phyloP scores from a whole-genome alignment of 2,113 vertebrate species.

The Trichomycterus rosablanca region DNA sequence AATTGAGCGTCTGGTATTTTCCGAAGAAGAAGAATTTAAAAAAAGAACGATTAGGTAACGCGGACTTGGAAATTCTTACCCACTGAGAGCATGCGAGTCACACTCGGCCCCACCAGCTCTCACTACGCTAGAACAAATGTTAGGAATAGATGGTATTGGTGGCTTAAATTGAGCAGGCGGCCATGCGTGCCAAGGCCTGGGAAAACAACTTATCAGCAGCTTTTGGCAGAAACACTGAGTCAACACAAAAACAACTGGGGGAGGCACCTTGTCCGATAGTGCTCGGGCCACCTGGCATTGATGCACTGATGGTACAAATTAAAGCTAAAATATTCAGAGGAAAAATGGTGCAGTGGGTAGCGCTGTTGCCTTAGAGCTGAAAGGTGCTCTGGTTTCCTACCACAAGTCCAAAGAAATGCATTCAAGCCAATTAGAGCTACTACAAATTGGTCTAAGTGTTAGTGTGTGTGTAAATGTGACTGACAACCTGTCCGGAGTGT shows the following conservation, averaged over 20 bases:
- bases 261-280: constrained; percentile 10
- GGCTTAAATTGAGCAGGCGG: neutral
- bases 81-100: neutral
- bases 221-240: constrained; percentile 22
- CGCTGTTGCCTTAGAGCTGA: no score
- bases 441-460: no score
- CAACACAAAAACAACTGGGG: constrained; percentile 4
- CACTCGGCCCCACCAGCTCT: neutral
- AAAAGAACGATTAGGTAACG: constrained; percentile 19
- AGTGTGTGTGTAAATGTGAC: no score
- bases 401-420: no score
- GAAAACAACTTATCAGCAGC: constrained; percentile 36
- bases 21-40: no score
- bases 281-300: constrained; percentile 12
- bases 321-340: constrained; percentile 24
- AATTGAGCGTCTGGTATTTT: no score
- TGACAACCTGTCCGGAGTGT: no score
- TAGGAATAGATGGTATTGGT: constrained; percentile 23
- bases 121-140: constrained; percentile 4
- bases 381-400: no score
- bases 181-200: constrained; percentile 1
- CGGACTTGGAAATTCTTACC: constrained; percentile 7
- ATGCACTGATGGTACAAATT: neutral
- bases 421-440: no score
- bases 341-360: no score